These are phyloP conservation scores for Bombus pascuorum DNA, from an alignment of 1,140 invertebrate species.

Conservation along the genomic window DNA sequence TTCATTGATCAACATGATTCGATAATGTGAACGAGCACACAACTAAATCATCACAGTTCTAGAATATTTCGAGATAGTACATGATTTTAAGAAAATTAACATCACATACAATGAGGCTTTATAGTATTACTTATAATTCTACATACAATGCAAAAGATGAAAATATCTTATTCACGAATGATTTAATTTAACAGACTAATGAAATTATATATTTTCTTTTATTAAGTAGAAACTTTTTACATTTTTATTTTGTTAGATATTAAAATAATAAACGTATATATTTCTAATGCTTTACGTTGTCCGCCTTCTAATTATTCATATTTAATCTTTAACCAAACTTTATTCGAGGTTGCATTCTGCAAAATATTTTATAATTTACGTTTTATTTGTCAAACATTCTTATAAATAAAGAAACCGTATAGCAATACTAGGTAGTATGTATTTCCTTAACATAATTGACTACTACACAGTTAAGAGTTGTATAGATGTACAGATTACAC, in stretches of 20 bases:
- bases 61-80: conserved; percentile 23
- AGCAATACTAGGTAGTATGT: conserved; percentile 55
- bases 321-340: conserved; percentile 38
- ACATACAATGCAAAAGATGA: background rate
- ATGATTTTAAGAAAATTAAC: conserved; percentile 30
- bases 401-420: conserved; percentile 25
- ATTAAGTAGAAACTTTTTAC: conserved; percentile 55
- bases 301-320: conserved; percentile 31
- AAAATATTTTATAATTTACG: conserved; percentile 18
- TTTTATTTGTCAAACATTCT: conserved; percentile 42
- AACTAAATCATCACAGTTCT: conserved; percentile 51
- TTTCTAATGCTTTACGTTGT: conserved; percentile 30
- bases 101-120: conserved; percentile 46
- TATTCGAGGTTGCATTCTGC: background rate
- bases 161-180: conserved; percentile 21
- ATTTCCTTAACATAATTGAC: conserved; percentile 49
- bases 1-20: conserved; percentile 12
- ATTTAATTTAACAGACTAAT: conserved; percentile 27
- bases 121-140: conserved; percentile 34
- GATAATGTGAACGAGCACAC: conserved; percentile 51
- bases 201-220: conserved; percentile 29
- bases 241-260: conserved; percentile 33
- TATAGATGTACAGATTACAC: conserved; percentile 62
- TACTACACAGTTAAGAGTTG: conserved; percentile 51
- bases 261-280: conserved; percentile 37